Conservation (phyloP, 2,888 invertebrate species). For the Isotomurus palustris region DNA sequence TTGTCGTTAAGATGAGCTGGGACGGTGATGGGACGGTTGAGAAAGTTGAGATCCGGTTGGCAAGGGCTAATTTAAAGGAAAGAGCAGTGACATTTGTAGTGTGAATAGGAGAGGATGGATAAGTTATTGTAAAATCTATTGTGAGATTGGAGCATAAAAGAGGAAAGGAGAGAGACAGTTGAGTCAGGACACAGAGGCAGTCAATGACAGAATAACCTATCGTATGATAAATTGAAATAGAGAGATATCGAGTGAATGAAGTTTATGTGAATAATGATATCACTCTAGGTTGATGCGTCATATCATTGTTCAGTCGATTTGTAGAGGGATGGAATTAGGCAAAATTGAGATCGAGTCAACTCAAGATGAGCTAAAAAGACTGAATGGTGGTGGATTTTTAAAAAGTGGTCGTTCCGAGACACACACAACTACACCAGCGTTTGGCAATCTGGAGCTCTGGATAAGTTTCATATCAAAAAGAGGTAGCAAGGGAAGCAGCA, state of each 20-base stretch:
- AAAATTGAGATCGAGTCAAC: constrained; percentile 30
- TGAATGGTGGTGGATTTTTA: constrained; percentile 7
- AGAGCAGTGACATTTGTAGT: constrained; percentile 15
- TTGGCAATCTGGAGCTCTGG: neutral
- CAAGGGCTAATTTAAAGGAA: too few relatives aligned
- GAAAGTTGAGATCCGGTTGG: constrained; percentile 1
- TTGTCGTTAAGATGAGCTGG: too few relatives aligned
- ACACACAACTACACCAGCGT: too few relatives aligned
- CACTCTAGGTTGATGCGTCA: constrained; percentile 25
- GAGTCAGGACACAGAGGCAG: constrained; percentile 17
- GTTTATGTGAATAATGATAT: constrained; percentile 39
- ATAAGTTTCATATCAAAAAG: neutral
- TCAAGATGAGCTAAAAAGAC: constrained; percentile 20
- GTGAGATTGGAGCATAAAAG: constrained; percentile 10
- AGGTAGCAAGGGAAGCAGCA: neutral
- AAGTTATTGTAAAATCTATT: constrained; percentile 15
- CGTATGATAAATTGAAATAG: constrained; percentile 43
- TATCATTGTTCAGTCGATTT: constrained; percentile 34
- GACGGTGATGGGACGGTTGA: neutral
- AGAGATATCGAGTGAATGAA: constrained; percentile 39
- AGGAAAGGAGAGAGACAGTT: constrained; percentile 10
- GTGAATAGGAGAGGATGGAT: constrained; percentile 10
- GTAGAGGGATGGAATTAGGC: constrained; percentile 30
- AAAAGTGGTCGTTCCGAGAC: too few relatives aligned
- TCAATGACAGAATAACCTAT: constrained; percentile 13